phyloP scores from a whole-genome alignment of 2,888 invertebrate genomes.

The Drosophila bunnanda region DNA sequence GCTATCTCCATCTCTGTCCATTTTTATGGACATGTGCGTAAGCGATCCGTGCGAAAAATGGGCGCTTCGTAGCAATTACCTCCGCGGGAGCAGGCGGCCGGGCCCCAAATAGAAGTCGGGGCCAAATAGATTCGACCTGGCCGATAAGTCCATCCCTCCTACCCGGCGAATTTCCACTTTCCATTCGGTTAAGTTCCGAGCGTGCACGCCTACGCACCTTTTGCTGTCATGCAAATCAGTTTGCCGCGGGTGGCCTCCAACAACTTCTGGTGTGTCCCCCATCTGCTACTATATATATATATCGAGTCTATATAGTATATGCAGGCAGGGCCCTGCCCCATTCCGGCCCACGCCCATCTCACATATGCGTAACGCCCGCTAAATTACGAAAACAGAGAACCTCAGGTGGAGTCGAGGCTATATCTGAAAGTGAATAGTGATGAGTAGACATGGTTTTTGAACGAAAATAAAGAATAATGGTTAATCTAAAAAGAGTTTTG shows the following conservation, averaged over 20 bases:
- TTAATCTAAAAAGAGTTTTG: not conserved
- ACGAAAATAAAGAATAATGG: not conserved
- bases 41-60: slow-evolving; percentile 83
- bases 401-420: slow-evolving; percentile 19
- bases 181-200: slow-evolving; percentile 49
- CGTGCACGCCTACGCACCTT: slow-evolving; percentile 76
- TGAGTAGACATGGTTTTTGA: not conserved
- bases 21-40: slow-evolving; percentile 78
- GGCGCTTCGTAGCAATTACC: slow-evolving; percentile 83
- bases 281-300: not conserved
- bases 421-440: slow-evolving; percentile 18
- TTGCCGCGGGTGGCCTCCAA: slow-evolving; percentile 40
- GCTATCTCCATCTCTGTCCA: slow-evolving; percentile 45
- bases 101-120: slow-evolving; percentile 24
- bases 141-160: slow-evolving; percentile 62
- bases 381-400: slow-evolving; percentile 33
- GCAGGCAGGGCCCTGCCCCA: slow-evolving; percentile 17
- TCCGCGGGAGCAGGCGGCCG: slow-evolving; percentile 31
- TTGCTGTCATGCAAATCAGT: slow-evolving; percentile 59
- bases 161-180: slow-evolving; percentile 17
- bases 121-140: slow-evolving; percentile 67
- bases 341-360: slow-evolving; percentile 16
- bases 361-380: slow-evolving; percentile 45
- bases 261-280: slow-evolving; percentile 8
- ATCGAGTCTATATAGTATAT: slow-evolving; percentile 15